A percentile compares a stretch with the other conserved stretches of the same genome.
Evolutionary conservation across 2,888 invertebrate genomes (phyloP).

Genomic region (Baccha elongata): DNA sequence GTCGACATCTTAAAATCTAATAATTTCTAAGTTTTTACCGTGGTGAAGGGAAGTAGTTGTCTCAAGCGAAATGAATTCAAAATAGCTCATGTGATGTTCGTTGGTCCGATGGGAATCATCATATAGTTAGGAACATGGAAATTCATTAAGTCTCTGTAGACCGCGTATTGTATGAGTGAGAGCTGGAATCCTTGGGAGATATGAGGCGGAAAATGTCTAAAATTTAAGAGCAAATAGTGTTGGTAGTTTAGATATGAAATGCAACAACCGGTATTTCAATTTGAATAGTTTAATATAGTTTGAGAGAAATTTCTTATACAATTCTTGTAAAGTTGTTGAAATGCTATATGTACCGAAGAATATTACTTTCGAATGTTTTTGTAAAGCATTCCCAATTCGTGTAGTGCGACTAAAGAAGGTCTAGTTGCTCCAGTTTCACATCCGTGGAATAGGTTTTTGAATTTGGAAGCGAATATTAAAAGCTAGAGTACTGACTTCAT

Average conservation of each 20-base stretch:
- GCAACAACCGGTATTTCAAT: neutral
- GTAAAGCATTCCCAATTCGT: no score
- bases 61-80: neutral
- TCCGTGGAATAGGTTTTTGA: no score
- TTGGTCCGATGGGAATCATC: slow-evolving; percentile 53
- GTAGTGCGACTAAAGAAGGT: no score
- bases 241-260: neutral
- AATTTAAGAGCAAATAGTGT: no score
- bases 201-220: neutral
- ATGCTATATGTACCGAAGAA: no score
- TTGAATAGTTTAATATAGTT: neutral
- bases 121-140: slow-evolving; percentile 43
- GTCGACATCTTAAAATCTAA: slow-evolving; percentile 39
- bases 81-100: slow-evolving; percentile 3
- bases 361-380: no score
- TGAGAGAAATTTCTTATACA: no score
- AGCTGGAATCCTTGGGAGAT: no score
- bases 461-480: no score
- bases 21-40: slow-evolving; percentile 13
- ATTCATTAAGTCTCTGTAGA: slow-evolving; percentile 22
- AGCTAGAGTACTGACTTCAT: no score
- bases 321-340: no score
- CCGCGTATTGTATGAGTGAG: neutral
- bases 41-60: slow-evolving; percentile 2
- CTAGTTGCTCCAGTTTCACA: no score